Conservation (phyloP, 1,140 invertebrate species). For the Grapholita molesta region DNA sequence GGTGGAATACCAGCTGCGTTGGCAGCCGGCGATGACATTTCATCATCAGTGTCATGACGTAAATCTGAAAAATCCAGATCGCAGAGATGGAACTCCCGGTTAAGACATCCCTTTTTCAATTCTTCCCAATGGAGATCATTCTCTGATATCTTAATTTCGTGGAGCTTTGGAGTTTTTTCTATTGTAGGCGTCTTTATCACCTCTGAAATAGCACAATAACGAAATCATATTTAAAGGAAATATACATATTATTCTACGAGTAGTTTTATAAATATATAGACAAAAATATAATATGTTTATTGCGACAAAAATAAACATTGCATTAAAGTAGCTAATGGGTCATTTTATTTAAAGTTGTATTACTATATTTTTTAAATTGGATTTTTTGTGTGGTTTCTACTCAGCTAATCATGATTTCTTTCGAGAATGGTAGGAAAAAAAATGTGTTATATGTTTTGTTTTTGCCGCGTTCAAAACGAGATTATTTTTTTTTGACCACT, state of each 20-base stretch:
- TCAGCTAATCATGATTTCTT: too few relatives aligned
- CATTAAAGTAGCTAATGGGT: too few relatives aligned
- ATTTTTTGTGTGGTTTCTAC: too few relatives aligned
- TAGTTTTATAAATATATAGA: too few relatives aligned
- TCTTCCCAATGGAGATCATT: slow-evolving; percentile 98
- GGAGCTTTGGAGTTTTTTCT: slow-evolving; percentile 80
- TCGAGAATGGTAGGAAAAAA: too few relatives aligned
- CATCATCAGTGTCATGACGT: slow-evolving; percentile 87
- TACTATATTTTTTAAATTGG: too few relatives aligned
- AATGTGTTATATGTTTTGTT: too few relatives aligned
- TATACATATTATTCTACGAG: neutral
- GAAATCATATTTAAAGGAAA: neutral
- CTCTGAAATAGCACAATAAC: slow-evolving; percentile 70
- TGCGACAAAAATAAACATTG: too few relatives aligned
- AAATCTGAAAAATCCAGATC: slow-evolving; percentile 98
- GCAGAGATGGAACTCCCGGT: slow-evolving; percentile 92
- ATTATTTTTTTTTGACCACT: too few relatives aligned
- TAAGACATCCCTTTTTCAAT: slow-evolving; percentile 85
- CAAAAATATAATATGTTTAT: too few relatives aligned
- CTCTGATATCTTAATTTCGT: slow-evolving; percentile 92
- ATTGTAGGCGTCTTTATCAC: slow-evolving; percentile 83
- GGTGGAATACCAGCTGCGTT: slow-evolving; percentile 83
- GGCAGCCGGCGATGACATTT: slow-evolving; percentile 80
- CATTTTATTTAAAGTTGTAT: too few relatives aligned
- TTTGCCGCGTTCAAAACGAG: too few relatives aligned